Conservation (phyloP, 2,888 invertebrate genomes). For the Agrochola lychnidis region DNA sequence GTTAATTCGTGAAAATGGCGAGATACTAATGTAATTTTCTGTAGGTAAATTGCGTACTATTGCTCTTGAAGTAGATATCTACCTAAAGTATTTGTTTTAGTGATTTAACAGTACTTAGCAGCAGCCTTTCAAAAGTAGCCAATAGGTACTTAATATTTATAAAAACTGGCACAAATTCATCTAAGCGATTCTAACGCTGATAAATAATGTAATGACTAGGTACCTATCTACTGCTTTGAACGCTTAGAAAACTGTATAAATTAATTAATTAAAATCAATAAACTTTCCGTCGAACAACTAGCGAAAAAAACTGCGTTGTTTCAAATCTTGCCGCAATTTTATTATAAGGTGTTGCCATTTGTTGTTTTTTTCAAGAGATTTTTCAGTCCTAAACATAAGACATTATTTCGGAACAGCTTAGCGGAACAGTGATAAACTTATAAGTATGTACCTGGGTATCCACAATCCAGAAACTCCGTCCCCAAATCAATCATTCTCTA, state of each 20-base stretch:
- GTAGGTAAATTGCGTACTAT: background rate
- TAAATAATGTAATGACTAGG: background rate
- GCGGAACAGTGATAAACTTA: background rate
- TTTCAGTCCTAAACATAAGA: background rate
- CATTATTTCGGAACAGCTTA: background rate
- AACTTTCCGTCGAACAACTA: background rate
- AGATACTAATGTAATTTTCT: background rate
- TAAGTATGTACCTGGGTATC: background rate
- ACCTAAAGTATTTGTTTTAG: background rate
- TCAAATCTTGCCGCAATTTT: constrained; percentile 40
- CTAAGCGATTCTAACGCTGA: background rate
- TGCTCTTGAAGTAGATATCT: background rate
- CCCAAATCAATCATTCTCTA: background rate
- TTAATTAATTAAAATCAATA: background rate
- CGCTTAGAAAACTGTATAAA: background rate
- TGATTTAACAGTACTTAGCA: background rate
- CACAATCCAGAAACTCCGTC: background rate
- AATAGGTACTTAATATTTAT: background rate
- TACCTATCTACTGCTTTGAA: background rate
- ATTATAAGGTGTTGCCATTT: background rate
- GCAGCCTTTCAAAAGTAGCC: background rate
- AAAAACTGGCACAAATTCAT: background rate
- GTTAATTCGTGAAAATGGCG: constrained; percentile 5
- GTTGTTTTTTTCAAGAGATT: no score
- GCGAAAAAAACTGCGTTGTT: background rate